A percentile compares a stretch with the other conserved stretches of the same genome.
phyloP scores from a whole-genome alignment of 2,797 vertebrate genomes.

The Otolemur crassicaudatus region DNA sequence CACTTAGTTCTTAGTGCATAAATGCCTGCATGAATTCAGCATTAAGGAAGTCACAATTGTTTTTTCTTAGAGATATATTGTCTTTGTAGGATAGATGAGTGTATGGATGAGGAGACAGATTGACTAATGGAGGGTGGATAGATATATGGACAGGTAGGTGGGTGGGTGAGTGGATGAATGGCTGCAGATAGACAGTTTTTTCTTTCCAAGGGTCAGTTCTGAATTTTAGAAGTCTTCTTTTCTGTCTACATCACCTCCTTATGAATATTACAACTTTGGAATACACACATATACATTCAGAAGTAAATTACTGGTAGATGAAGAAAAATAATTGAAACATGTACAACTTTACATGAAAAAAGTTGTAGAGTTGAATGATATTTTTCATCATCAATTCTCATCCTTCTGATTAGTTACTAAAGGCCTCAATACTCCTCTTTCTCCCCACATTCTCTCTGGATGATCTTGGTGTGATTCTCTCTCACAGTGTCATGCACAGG shows the following conservation, averaged over 20 bases:
- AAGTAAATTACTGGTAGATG: rapidly evolving
- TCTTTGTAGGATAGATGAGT: background rate
- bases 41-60: background rate
- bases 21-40: background rate
- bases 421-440: background rate
- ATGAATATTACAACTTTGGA: background rate
- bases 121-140: background rate
- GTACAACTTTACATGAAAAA: background rate
- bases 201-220: background rate
- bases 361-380: background rate
- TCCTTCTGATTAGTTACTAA: background rate
- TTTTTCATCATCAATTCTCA: background rate
- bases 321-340: background rate
- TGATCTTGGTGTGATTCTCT: background rate
- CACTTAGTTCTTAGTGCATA: background rate
- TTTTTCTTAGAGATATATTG: background rate
- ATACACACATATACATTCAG: background rate
- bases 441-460: background rate
- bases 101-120: too few relatives aligned
- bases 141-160: too few relatives aligned
- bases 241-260: background rate
- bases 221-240: background rate
- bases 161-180: background rate
- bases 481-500: background rate
- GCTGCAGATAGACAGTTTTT: too few relatives aligned